Evolutionary conservation across 2,113 vertebrate genomes (phyloP).

Genomic region (Synchiropus splendidus): DNA sequence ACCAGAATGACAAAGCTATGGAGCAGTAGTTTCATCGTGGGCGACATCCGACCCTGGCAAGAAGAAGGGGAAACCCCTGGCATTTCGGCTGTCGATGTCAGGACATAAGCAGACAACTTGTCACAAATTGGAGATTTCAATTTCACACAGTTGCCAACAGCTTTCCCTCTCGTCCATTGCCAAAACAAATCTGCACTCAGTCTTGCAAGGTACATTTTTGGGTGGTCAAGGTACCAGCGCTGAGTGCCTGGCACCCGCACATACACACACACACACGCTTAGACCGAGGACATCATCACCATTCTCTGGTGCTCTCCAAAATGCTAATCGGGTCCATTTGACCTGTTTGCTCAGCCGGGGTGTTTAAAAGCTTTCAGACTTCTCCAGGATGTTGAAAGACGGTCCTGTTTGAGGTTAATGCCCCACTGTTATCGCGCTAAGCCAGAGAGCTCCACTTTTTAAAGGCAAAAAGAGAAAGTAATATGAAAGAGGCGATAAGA

Average conservation of each 20-base stretch:
- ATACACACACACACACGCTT: slow-evolving; percentile 6
- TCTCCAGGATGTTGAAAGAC: slow-evolving; percentile 13
- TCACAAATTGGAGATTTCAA: too few relatives aligned
- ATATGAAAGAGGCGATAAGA: neutral
- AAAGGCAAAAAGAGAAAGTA: slow-evolving; percentile 7
- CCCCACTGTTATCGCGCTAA: slow-evolving; percentile 32
- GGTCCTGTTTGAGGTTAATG: slow-evolving; percentile 21
- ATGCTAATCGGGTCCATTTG: slow-evolving; percentile 38
- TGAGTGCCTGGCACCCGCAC: slow-evolving; percentile 10
- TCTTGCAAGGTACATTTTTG: slow-evolving; percentile 17
- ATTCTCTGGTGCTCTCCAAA: slow-evolving; percentile 24
- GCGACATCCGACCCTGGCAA: too few relatives aligned
- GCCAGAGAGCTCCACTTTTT: slow-evolving; percentile 21
- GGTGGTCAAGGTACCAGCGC: slow-evolving; percentile 14
- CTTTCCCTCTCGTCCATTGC: too few relatives aligned
- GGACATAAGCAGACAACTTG: too few relatives aligned
- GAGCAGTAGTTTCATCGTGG: too few relatives aligned
- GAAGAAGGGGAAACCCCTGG: too few relatives aligned
- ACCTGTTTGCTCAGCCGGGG: slow-evolving; percentile 14
- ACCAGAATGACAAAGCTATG: too few relatives aligned
- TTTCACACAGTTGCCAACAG: too few relatives aligned
- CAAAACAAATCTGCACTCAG: too few relatives aligned
- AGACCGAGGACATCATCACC: slow-evolving; percentile 20
- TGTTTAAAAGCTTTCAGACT: slow-evolving; percentile 21
- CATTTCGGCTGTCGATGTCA: too few relatives aligned